phyloP scores from a whole-genome alignment of 2,797 vertebrate genomes.

The Tarsius wallacei region DNA sequence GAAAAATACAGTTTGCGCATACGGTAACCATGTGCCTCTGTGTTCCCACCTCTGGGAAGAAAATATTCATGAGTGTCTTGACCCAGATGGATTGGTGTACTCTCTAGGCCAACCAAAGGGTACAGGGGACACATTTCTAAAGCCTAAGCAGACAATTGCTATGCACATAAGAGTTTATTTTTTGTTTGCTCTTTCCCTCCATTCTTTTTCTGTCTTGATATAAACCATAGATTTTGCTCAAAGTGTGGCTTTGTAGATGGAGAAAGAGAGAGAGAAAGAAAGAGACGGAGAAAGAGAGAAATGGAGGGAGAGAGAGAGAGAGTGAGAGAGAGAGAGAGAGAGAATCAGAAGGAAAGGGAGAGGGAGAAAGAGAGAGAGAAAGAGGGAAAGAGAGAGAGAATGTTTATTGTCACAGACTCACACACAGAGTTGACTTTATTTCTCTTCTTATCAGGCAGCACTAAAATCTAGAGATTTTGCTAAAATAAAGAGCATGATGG shows the following conservation, averaged over 20 bases:
- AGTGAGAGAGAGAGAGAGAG: no score
- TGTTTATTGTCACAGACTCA: not conserved
- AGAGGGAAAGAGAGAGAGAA: not conserved
- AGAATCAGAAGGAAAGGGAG: no score
- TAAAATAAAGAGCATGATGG: not conserved
- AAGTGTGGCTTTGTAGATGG: not conserved
- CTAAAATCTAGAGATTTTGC: not conserved
- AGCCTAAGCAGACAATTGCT: not conserved
- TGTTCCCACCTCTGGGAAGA: not conserved
- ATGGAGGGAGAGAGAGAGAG: not conserved
- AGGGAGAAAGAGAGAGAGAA: no score
- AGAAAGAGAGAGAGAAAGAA: not conserved
- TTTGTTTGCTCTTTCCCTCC: no score
- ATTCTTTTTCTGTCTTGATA: not conserved
- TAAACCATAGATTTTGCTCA: not conserved
- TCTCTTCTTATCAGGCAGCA: not conserved
- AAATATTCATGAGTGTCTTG: not conserved
- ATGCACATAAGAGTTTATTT: not conserved
- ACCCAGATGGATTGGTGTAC: fast-evolving
- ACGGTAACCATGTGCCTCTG: not conserved
- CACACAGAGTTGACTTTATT: not conserved
- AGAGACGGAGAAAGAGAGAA: not conserved
- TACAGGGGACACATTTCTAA: fast-evolving
- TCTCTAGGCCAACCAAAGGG: no score
- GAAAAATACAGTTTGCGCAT: not conserved